Conservation (phyloP, 2,888 invertebrate species). For the Timandra comae region DNA sequence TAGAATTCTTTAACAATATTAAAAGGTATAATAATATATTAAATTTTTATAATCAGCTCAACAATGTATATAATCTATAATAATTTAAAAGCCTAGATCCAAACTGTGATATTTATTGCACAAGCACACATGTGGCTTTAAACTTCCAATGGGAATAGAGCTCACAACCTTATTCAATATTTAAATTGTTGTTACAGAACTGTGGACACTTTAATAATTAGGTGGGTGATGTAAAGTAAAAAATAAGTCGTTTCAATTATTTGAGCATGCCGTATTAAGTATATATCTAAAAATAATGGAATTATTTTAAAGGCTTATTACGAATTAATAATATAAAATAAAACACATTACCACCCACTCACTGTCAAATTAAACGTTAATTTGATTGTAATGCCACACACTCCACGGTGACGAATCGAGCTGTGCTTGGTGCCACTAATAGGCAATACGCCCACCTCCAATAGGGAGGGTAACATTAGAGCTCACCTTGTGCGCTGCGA, state of each 20-base stretch:
- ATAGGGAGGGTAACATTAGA: conserved; percentile 75
- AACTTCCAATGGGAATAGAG: conserved; percentile 73
- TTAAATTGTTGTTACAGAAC: conserved; percentile 49
- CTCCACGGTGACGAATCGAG: conserved; percentile 57
- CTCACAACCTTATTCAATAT: conserved; percentile 75
- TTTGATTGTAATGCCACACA: conserved; percentile 49
- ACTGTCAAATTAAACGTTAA: conserved; percentile 38
- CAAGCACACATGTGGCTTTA: conserved; percentile 78
- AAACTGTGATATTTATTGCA: conserved; percentile 79
- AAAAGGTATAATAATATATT: conserved; percentile 79
- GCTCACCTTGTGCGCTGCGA: conserved; percentile 77
- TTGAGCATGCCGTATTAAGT: conserved; percentile 53
- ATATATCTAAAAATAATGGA: conserved; percentile 42
- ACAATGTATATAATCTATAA: conserved; percentile 80
- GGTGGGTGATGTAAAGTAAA: conserved; percentile 47
- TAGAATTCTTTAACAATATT: conserved; percentile 78
- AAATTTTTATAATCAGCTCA: conserved; percentile 79
- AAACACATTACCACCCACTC: conserved; percentile 47
- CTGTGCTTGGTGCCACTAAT: conserved; percentile 73
- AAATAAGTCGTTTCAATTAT: conserved; percentile 34
- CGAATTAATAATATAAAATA: conserved; percentile 17
- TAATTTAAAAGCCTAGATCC: conserved; percentile 78
- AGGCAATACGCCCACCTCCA: conserved; percentile 77
- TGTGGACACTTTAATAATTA: conserved; percentile 53
- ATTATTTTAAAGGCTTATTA: conserved; percentile 39